Base-by-base conservation (phyloP, 2,888 invertebrate species). In the Thumatha senex region DNA sequence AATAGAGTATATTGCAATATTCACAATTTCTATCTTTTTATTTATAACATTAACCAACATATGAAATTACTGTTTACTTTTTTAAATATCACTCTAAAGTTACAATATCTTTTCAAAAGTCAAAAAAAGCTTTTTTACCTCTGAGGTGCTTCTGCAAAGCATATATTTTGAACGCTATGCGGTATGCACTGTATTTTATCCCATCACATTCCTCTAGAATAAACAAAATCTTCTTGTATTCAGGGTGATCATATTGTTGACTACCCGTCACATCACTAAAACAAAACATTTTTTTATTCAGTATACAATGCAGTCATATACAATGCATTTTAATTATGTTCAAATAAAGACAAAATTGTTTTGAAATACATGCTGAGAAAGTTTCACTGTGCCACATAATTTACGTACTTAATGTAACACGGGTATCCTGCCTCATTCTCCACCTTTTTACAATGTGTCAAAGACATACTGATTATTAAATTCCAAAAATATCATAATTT, bases 181-280 rank as follows among this genome's bases (percentile, higher is more conserved):
- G 92, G 74, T 97, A 96, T 2, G 94, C 94, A 57, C 94, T 94
- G 83, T 96, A 96, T 74, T 95, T 95, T 54, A 96, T 94, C 42
- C 91, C 92, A 72, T 95, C 94, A 68, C 93, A 94, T 51, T 93
- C 93, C 61, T 94, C 92, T 24, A 95, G 78, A 36, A 87, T 84
- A 58, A 92, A 89, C 72, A 93, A 84, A 12, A 94, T 91, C 61
- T 92, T 92, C 34, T 80, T 74, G 83, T 93, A 95, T 56, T 92
- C 89, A 14, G 94, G 94, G 75, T 94, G 93, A 67, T 94, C 92
- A 88, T 92, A 93, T 65, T 92, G 92, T 61, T 92, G 89, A 48
- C 82, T 78, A 40, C 92, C 89, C 12, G 86, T 89, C 5, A 69
- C 66, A 69, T 93, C 91, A 61, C 94, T 94, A 72, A 62, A 88